Percentiles rank a stretch among this genome's conserved stretches.
Evolutionary conservation across 92 coral and sea anemone species (phyloP).

Genomic region (Galaxea fascicularis): DNA sequence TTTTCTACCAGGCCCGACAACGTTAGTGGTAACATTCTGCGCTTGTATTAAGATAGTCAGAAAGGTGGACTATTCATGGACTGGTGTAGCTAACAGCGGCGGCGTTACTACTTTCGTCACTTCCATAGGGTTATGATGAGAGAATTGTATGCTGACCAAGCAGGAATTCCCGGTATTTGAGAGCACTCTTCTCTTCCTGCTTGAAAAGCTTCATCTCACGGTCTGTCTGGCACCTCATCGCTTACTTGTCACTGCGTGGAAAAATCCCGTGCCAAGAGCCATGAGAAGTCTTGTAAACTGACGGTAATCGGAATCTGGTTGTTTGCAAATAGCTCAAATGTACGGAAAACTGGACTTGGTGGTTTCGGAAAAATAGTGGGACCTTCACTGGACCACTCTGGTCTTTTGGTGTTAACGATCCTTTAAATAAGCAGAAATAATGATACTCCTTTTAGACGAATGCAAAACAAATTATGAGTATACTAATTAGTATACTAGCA

Average conservation of each 20-base stretch:
- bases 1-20: slow-evolving; percentile 62
- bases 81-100: slow-evolving; percentile 44
- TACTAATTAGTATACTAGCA: neutral
- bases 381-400: slow-evolving; percentile 44
- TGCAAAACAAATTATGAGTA: neutral
- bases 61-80: slow-evolving; percentile 53
- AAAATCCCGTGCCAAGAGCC: neutral
- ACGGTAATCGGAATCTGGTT: neutral
- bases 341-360: neutral
- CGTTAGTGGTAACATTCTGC: slow-evolving; percentile 38
- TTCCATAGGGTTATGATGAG: neutral
- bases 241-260: neutral
- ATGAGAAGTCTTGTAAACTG: slow-evolving; percentile 6
- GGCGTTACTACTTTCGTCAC: slow-evolving; percentile 32
- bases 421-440: slow-evolving; percentile 18
- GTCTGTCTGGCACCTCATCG: neutral
- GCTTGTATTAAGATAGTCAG: slow-evolving; percentile 23
- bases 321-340: neutral
- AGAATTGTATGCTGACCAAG: slow-evolving; percentile 36
- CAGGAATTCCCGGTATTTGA: slow-evolving; percentile 26
- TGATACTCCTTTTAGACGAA: slow-evolving; percentile 7
- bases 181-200: neutral
- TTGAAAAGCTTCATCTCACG: neutral
- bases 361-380: neutral
- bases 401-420: slow-evolving; percentile 39